A percentile compares a stretch with the other conserved stretches of the same genome.
These are phyloP conservation scores for Limnephilus lunatus DNA, from an alignment of 2,888 invertebrate genomes.

Conservation along the genomic window DNA sequence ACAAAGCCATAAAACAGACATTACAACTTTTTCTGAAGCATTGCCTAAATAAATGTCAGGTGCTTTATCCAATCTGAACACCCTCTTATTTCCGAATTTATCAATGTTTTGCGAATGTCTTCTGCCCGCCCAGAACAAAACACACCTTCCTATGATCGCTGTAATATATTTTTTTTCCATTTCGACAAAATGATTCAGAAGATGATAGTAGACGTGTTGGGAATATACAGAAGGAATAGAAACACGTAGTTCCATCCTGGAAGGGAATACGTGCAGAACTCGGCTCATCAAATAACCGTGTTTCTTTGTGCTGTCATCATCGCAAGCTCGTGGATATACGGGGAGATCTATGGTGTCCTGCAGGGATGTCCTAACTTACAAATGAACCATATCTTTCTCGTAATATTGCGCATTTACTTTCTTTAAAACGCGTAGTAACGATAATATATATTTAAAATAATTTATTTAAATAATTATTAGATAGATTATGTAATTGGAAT, in stretches of 20 bases:
- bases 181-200: slow-evolving; percentile 2
- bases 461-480: no score
- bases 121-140: not conserved
- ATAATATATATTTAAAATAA: no score
- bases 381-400: no score
- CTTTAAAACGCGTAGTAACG: not conserved
- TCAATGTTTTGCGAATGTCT: not conserved
- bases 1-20: not conserved
- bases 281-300: not conserved
- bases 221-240: not conserved
- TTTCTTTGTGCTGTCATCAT: not conserved
- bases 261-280: not conserved
- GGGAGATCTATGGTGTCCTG: not conserved
- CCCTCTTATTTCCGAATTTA: not conserved
- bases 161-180: not conserved
- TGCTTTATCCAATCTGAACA: not conserved
- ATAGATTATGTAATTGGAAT: no score
- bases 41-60: not conserved
- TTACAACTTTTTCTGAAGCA: not conserved
- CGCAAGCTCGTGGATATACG: not conserved
- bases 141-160: not conserved
- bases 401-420: not conserved
- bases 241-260: not conserved
- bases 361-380: not conserved
- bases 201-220: not conserved